Evolutionary conservation across 2,888 invertebrate species (phyloP), one percentile per base, ranked within the genome.

Genomic region (Dicyrtoma fusca): DNA sequence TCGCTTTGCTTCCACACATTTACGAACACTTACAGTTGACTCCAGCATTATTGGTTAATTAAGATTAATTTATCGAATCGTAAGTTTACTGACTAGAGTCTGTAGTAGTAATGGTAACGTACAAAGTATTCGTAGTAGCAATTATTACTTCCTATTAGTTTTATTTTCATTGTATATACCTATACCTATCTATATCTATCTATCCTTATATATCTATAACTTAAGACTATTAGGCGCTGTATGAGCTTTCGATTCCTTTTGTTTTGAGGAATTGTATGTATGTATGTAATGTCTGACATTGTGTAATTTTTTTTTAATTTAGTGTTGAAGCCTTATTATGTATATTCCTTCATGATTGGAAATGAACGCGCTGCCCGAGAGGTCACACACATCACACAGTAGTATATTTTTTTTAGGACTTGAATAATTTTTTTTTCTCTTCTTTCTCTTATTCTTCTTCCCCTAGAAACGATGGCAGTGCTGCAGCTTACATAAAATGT

Each of bases 301-400:
- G 17, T 53, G 21, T 53, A 21, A 53, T 53, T 49, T 49, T 49
- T 49, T 49, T 14, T 19, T 53, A 53, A 19, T 17, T 55, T 5
- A 34, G 34, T 34, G 3, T 3, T 34, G 34, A 34, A 34, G 34
- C 26, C 14, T 44, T 19, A 26, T n/a, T n/a, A n/a, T n/a, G n/a
- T n/a, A n/a, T n/a, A n/a, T 61, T n/a, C 44, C 44, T 61, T 61
- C 61, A 44, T 59, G 55, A 53, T 53, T 25, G 23, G 23, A 14
- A 25, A 59, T 59, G 13, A 61, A 61, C 61, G 61, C 61, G 61
- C 61, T 61, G 25, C 61, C 61, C n/a, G n/a, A n/a, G 61, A 61
- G 34, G 61, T n/a, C 61, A 61, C 61, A 61, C 61, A 61, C 61
- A 61, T 61, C 61, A 61, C 61, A 61, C 25, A 57, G 59, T 14